phyloP scores from a whole-genome alignment of 1,140 invertebrate species.

The Pinna nobilis region DNA sequence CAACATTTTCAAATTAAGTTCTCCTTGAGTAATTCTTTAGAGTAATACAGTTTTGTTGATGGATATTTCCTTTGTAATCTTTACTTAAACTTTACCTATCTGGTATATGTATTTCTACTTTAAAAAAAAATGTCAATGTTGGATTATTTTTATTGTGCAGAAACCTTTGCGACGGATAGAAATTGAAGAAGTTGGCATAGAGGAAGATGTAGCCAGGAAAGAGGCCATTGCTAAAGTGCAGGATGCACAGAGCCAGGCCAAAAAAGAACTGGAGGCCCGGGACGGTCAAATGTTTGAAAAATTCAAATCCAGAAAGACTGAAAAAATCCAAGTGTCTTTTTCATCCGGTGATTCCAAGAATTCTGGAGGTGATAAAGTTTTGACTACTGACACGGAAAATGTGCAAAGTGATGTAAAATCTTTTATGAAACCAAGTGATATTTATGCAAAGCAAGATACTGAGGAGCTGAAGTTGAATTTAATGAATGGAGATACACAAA shows the following conservation, averaged over 20 bases:
- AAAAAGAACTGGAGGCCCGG: constrained; percentile 54
- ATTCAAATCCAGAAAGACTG: constrained; percentile 42
- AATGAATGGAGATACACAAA: too few relatives aligned
- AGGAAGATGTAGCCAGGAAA: constrained; percentile 44
- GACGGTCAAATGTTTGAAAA: constrained; percentile 60
- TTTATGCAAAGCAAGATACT: constrained; percentile 30
- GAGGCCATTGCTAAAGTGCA: constrained; percentile 46
- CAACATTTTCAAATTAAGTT: too few relatives aligned
- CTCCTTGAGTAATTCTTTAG: too few relatives aligned
- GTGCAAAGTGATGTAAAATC: not conserved
- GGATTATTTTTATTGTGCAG: constrained; percentile 28
- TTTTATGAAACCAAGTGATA: too few relatives aligned
- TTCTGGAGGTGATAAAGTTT: not conserved
- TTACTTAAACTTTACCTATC: too few relatives aligned
- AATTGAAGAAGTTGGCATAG: constrained; percentile 70
- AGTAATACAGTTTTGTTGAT: too few relatives aligned
- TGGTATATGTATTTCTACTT: too few relatives aligned
- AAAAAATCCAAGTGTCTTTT: not conserved
- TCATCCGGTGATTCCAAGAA: constrained; percentile 8
- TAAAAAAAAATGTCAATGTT: not conserved
- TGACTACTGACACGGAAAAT: not conserved
- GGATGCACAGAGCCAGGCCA: constrained; percentile 50
- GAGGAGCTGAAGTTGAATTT: too few relatives aligned
- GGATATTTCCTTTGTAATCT: too few relatives aligned
- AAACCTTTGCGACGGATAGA: constrained; percentile 66